These are phyloP conservation scores for Linepithema humile DNA, from an alignment of 1,140 invertebrate genomes.

Conservation along the genomic window DNA sequence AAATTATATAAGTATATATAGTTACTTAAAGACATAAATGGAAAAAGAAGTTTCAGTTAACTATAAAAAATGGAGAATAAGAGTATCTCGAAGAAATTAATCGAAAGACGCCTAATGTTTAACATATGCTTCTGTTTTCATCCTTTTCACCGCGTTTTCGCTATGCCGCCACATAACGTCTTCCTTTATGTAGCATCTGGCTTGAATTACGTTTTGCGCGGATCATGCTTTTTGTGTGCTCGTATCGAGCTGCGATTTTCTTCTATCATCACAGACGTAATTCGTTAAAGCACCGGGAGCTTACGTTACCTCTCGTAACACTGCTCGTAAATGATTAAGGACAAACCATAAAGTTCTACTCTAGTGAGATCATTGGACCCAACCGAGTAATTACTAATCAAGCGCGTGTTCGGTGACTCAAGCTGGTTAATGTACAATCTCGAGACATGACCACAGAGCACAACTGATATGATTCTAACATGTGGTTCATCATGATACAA, in stretches of 20 bases:
- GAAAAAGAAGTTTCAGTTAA: too few species aligned
- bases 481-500: neutral
- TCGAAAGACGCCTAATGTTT: neutral
- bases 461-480: neutral
- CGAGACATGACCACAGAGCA: conserved; percentile 5
- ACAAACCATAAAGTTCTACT: neutral
- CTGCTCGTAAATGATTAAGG: neutral
- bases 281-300: neutral
- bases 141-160: conserved; percentile 39
- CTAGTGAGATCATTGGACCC: conserved; percentile 20
- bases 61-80: too few species aligned
- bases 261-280: neutral
- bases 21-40: neutral
- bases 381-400: conserved; percentile 35
- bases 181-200: conserved; percentile 72
- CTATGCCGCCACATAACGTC: conserved; percentile 62
- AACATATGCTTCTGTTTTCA: neutral
- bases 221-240: conserved; percentile 60
- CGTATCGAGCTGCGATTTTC: conserved; percentile 38
- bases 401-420: conserved; percentile 43
- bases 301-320: neutral
- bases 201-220: conserved; percentile 68
- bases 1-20: neutral
- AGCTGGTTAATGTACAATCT: conserved; percentile 36
- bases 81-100: neutral